phyloP scores from a whole-genome alignment of 2,797 vertebrate species.

The Bradypus variegatus region DNA sequence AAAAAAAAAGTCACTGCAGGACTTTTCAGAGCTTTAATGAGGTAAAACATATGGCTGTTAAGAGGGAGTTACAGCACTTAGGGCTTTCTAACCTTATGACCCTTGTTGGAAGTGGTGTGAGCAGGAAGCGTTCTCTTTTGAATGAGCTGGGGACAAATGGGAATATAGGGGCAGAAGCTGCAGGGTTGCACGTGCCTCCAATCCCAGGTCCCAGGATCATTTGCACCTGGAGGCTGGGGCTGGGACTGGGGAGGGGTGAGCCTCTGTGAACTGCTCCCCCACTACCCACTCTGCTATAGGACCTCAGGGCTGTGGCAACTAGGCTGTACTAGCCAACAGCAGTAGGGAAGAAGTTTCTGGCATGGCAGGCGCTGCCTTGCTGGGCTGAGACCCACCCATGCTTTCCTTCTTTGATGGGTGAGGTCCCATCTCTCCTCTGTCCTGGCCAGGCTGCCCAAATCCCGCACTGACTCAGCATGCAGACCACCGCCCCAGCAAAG shows the following conservation, averaged over 20 bases:
- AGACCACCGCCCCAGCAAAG: neutral
- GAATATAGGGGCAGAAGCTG: neutral
- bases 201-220: neutral
- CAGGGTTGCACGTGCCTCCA: neutral
- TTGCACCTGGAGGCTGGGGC: neutral
- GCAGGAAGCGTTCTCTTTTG: neutral
- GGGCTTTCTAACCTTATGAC: neutral
- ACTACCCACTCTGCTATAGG: neutral
- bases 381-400: neutral
- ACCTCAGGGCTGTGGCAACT: neutral
- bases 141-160: neutral
- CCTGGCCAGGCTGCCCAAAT: neutral
- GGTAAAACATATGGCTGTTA: too few species aligned
- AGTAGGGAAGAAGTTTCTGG: neutral
- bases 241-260: neutral
- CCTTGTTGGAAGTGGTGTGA: neutral
- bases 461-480: neutral
- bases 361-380: neutral
- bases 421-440: neutral
- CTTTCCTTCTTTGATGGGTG: neutral
- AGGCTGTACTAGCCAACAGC: neutral
- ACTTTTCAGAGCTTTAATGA: neutral
- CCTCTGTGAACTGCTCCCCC: neutral
- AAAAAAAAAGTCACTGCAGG: neutral
- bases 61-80: neutral